Conservation (phyloP, 1,140 invertebrate genomes). For the Tetraneura akinire region DNA sequence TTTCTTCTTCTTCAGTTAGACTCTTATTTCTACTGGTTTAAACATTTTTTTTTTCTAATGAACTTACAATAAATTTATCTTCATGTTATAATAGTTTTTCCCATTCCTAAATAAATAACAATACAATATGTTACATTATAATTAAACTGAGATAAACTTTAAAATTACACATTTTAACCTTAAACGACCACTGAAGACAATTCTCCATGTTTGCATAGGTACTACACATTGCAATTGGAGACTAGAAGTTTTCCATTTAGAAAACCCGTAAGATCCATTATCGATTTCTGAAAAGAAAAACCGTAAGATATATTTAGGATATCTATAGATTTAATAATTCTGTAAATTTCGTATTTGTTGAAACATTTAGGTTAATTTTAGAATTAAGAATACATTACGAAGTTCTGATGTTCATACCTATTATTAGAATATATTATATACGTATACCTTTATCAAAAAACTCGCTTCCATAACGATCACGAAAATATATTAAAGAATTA, state of each 20-base stretch:
- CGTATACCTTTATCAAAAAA: background rate
- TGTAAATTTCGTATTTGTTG: too few relatives aligned
- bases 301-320: too few relatives aligned
- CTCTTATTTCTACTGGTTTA: too few relatives aligned
- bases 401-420: too few relatives aligned
- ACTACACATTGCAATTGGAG: constrained; percentile 41
- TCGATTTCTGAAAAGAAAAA: constrained; percentile 34
- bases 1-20: too few relatives aligned
- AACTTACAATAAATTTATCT: constrained; percentile 35
- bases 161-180: background rate
- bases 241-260: constrained; percentile 43
- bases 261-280: constrained; percentile 12
- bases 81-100: background rate
- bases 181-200: constrained; percentile 50
- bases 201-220: constrained; percentile 52
- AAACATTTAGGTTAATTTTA: too few relatives aligned
- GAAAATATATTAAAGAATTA: background rate
- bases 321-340: too few relatives aligned
- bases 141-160: background rate
- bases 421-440: background rate
- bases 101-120: background rate
- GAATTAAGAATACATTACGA: background rate
- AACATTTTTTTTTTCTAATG: too few relatives aligned
- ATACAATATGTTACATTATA: background rate
- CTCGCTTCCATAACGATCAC: background rate